phyloP scores from a whole-genome alignment of 2,888 invertebrate genomes.

The Clepsis dumicolana region DNA sequence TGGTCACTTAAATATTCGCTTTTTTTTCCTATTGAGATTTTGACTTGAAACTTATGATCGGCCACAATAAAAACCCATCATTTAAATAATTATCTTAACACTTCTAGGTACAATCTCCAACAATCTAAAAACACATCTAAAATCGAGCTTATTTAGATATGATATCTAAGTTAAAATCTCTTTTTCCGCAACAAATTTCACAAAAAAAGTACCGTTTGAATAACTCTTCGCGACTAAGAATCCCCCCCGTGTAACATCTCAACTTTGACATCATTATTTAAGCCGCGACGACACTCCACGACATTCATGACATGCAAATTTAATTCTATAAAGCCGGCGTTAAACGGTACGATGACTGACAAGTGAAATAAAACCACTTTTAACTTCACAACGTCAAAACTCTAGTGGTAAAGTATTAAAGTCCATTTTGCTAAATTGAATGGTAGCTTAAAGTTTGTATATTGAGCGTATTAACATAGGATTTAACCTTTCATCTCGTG shows the following conservation, averaged over 20 bases:
- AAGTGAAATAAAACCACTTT: conserved; percentile 44
- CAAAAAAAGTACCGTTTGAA: too few species aligned
- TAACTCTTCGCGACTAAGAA: not conserved
- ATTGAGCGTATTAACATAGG: conserved; percentile 15
- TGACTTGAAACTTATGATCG: too few species aligned
- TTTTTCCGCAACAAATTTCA: too few species aligned
- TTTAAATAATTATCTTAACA: too few species aligned
- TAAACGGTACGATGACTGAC: conserved; percentile 39
- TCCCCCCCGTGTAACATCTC: not conserved
- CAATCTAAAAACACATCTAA: too few species aligned
- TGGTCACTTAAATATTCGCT: too few species aligned
- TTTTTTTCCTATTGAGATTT: too few species aligned
- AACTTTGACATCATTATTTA: conserved; percentile 49
- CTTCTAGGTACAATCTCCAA: too few species aligned
- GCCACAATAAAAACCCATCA: too few species aligned
- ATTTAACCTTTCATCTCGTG: conserved; percentile 28
- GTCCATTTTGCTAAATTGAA: not conserved
- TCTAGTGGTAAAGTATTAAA: not conserved
- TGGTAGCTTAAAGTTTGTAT: not conserved
- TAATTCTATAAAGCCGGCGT: conserved; percentile 45
- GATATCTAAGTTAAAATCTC: too few species aligned
- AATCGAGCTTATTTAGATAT: too few species aligned
- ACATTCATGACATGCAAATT: conserved; percentile 55
- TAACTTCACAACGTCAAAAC: conserved; percentile 31
- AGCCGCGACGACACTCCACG: conserved; percentile 54